These are phyloP conservation scores for Nemurella pictetii DNA, from an alignment of 2,888 invertebrate genomes.

Conservation along the genomic window DNA sequence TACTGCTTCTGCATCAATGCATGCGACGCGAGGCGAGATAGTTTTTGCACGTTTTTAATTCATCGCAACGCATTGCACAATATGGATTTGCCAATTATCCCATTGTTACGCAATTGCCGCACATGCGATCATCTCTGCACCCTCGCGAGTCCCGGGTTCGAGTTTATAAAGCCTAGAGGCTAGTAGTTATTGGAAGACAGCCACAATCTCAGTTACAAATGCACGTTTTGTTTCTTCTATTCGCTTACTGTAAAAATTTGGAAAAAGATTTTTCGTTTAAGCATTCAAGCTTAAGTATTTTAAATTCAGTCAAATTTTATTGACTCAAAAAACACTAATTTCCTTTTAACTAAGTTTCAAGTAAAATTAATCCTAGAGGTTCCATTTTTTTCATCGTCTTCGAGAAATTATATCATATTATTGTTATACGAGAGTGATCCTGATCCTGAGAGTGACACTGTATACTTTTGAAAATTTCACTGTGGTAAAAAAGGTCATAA, in stretches of 20 bases:
- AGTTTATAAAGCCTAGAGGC: neutral
- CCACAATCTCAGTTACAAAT: neutral
- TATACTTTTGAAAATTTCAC: too few relatives aligned
- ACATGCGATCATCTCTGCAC: constrained; percentile 8
- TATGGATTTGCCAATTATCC: constrained; percentile 15
- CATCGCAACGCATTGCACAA: neutral
- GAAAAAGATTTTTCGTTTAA: neutral
- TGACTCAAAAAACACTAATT: too few relatives aligned
- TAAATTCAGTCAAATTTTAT: too few relatives aligned
- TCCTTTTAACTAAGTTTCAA: too few relatives aligned
- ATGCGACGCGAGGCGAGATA: neutral
- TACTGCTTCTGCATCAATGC: neutral
- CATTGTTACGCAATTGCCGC: constrained; percentile 10
- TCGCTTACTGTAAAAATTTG: neutral
- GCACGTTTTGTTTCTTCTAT: neutral
- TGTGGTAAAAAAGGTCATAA: too few relatives aligned
- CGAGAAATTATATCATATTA: too few relatives aligned
- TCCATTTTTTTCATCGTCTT: too few relatives aligned
- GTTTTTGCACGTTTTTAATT: neutral
- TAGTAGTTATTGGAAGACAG: neutral
- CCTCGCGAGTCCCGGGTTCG: neutral
- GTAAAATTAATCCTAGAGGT: too few relatives aligned
- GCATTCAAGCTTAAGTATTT: neutral
- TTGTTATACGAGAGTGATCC: too few relatives aligned
- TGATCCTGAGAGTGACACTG: too few relatives aligned